Conservation (phyloP, 92 coral and sea anemone species). For the Siderastrea radians region DNA sequence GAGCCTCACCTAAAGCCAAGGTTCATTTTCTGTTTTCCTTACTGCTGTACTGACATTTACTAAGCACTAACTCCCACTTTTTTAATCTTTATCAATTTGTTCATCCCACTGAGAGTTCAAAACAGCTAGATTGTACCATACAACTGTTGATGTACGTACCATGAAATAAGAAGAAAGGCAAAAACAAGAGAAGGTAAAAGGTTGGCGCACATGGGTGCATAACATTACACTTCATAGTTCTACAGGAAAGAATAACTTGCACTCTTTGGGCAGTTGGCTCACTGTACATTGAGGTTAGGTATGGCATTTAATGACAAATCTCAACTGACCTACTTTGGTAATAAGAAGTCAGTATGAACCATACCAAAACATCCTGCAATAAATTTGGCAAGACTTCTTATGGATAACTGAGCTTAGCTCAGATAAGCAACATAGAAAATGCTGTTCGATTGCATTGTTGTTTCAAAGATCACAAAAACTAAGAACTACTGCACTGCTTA, state of each 20-base stretch:
- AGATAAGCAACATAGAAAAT: not conserved
- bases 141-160: not conserved
- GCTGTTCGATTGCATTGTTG: not conserved
- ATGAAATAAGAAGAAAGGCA: not conserved
- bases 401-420: not conserved
- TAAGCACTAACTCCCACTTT: not conserved
- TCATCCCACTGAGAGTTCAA: not conserved
- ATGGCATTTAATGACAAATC: too few species aligned
- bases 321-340: not conserved
- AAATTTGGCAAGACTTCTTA: not conserved
- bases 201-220: conserved; percentile 22
- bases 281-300: not conserved
- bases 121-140: not conserved
- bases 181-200: not conserved
- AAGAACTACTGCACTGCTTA: not conserved
- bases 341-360: not conserved
- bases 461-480: not conserved
- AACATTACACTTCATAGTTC: not conserved
- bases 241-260: not conserved
- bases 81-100: not conserved
- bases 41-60: not conserved
- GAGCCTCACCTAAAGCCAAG: too few species aligned
- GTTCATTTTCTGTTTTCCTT: not conserved
- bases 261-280: not conserved
- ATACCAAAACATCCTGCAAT: too few species aligned